These are phyloP conservation scores for Mustelus asterias DNA, from an alignment of 2,113 vertebrate species.

Conservation along the genomic window DNA sequence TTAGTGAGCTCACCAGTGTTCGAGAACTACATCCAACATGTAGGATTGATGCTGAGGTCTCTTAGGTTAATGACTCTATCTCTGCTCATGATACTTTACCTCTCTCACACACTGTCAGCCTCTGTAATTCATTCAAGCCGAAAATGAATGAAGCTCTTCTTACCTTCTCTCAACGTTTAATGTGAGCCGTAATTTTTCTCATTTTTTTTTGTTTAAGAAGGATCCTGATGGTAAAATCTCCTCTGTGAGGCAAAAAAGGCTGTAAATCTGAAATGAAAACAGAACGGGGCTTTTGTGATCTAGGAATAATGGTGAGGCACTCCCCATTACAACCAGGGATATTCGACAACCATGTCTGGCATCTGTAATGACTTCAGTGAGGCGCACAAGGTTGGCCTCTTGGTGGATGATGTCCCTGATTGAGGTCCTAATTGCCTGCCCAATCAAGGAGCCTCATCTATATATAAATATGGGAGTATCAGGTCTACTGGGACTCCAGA, in stretches of 20 bases:
- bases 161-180: not conserved
- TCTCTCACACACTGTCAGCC: constrained; percentile 22
- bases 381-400: too few species aligned
- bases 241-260: not conserved
- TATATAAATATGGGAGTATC: too few species aligned
- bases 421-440: too few species aligned
- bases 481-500: too few species aligned
- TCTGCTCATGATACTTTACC: not conserved
- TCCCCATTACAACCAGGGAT: not conserved
- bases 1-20: not conserved
- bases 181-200: not conserved
- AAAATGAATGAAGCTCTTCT: not conserved
- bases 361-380: too few species aligned
- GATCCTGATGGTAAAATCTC: not conserved
- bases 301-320: not conserved
- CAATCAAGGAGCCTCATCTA: too few species aligned
- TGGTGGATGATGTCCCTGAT: too few species aligned
- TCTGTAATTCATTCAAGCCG: not conserved
- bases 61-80: not conserved
- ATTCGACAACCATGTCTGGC: not conserved
- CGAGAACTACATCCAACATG: not conserved
- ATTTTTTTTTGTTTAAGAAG: not conserved
- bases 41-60: constrained; percentile 6
- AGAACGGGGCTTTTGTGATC: not conserved
- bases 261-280: not conserved